Percentiles rank a stretch among this genome's conserved stretches.
phyloP scores from a whole-genome alignment of 2,797 vertebrate species.

The Agapornis canus region DNA sequence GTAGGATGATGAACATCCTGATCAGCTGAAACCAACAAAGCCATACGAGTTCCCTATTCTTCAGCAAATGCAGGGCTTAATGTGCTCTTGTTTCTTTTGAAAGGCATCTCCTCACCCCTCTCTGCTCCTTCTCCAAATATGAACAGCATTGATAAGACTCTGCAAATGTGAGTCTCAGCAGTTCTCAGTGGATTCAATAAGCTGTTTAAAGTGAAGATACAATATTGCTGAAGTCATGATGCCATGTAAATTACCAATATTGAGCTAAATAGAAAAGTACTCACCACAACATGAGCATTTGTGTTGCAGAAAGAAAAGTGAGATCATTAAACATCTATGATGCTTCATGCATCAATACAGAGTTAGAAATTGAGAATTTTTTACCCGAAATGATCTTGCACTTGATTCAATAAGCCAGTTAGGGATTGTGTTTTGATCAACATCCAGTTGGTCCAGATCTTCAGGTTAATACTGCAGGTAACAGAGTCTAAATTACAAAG shows the following conservation, averaged over 20 bases:
- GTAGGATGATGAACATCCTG: not conserved
- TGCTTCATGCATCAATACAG: not conserved
- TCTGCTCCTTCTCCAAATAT: not conserved
- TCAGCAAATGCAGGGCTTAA: not conserved
- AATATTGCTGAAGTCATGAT: not conserved
- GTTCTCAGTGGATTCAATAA: not conserved
- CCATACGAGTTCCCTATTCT: not conserved
- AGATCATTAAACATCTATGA: not conserved
- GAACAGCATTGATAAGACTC: not conserved
- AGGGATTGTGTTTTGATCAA: not conserved
- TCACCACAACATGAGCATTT: not conserved
- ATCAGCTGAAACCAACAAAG: not conserved
- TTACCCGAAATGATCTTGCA: not conserved
- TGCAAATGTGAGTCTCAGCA: not conserved
- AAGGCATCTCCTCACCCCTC: fast-evolving
- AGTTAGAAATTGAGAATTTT: not conserved
- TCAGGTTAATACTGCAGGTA: not conserved
- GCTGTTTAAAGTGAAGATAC: not conserved
- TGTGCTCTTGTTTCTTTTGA: not conserved
- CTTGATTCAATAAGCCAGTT: not conserved
- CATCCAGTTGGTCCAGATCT: not conserved
- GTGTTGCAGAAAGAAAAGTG: not conserved
- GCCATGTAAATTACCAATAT: not conserved
- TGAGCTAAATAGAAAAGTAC: not conserved
- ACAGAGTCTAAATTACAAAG: not conserved